Evolutionary conservation across 2,888 invertebrate species (phyloP).

Genomic region (Sesia apiformis): DNA sequence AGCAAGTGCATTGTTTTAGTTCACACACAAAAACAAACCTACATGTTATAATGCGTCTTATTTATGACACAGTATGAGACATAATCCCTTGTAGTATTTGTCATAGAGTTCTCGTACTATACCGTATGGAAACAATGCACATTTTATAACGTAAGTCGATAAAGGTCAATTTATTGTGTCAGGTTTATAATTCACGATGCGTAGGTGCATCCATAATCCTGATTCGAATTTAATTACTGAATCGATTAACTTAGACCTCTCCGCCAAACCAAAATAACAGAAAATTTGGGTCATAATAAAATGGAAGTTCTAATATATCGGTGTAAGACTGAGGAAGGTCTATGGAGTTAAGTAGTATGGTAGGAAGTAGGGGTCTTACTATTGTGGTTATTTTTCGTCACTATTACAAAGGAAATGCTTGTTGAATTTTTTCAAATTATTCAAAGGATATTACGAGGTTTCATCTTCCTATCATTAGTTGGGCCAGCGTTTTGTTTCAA

Average conservation of each 20-base stretch:
- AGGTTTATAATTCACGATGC: constrained; percentile 4
- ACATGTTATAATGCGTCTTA: too few relatives aligned
- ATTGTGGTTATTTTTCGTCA: constrained; percentile 30
- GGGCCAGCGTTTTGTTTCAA: not conserved
- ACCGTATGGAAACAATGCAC: not conserved
- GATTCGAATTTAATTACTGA: constrained; percentile 6
- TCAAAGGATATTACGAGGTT: constrained; percentile 23
- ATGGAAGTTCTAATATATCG: too few relatives aligned
- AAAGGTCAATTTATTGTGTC: constrained; percentile 11
- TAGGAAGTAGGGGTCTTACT: constrained; percentile 11
- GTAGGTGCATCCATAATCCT: constrained; percentile 7
- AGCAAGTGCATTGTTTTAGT: too few relatives aligned
- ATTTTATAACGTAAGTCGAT: constrained; percentile 1
- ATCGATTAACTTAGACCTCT: too few relatives aligned
- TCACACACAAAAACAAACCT: too few relatives aligned
- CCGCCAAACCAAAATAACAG: too few relatives aligned
- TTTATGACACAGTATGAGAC: too few relatives aligned
- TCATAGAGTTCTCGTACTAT: too few relatives aligned
- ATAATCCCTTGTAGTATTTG: too few relatives aligned
- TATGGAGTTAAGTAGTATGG: too few relatives aligned
- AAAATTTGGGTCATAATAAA: too few relatives aligned
- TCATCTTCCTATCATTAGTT: not conserved
- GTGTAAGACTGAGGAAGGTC: too few relatives aligned
- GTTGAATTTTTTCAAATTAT: constrained; percentile 24
- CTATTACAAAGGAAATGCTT: constrained; percentile 31